Conservation (phyloP, 2,888 invertebrate genomes). For the Esperia sulphurella region DNA sequence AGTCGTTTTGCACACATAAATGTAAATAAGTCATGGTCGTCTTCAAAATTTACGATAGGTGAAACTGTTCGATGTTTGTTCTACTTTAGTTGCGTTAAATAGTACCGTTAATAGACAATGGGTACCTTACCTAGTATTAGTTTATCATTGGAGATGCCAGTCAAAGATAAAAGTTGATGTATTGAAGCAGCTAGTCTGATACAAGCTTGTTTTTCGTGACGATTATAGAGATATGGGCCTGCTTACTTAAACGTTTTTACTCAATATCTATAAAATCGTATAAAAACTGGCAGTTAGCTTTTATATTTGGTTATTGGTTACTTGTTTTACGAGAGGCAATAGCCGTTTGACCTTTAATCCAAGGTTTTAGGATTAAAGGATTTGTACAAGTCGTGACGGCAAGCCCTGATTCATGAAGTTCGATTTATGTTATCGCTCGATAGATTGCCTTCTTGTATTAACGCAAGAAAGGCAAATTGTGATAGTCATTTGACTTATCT, state of each 20-base stretch:
- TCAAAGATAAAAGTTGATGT: constrained; percentile 46
- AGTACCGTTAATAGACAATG: background rate
- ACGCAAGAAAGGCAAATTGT: too few species aligned
- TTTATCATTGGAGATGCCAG: constrained; percentile 27
- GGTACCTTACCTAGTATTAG: background rate
- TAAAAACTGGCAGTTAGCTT: too few species aligned
- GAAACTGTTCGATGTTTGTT: background rate
- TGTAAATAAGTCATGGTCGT: background rate
- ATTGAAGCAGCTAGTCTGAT: constrained; percentile 37
- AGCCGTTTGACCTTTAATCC: background rate
- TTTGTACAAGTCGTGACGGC: background rate
- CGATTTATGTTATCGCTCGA: too few species aligned
- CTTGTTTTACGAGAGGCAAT: too few species aligned
- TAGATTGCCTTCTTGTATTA: too few species aligned
- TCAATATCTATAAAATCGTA: too few species aligned
- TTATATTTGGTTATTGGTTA: too few species aligned
- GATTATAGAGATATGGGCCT: background rate
- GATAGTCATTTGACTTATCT: too few species aligned
- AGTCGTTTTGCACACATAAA: background rate
- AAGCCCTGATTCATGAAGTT: too few species aligned
- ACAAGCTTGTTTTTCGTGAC: constrained; percentile 17
- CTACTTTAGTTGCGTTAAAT: background rate
- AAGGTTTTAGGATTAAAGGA: background rate
- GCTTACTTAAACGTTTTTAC: too few species aligned
- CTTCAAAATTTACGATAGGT: background rate